Percentiles rank a stretch among this genome's conserved stretches.
Conservation (phyloP, 2,888 invertebrate species). For the Schizotus pectinicornis region DNA sequence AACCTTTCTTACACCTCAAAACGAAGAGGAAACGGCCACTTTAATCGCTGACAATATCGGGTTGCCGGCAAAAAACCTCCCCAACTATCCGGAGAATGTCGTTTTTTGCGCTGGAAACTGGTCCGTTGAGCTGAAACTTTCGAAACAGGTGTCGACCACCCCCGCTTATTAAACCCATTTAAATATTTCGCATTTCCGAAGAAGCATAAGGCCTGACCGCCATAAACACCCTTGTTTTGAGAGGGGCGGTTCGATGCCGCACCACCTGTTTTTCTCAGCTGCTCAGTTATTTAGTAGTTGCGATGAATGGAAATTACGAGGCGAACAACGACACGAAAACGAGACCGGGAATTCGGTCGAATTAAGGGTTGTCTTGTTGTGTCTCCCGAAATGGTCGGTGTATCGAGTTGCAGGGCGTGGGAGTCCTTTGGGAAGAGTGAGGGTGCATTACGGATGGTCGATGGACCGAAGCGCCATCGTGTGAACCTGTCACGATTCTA, state of each 20-base stretch:
- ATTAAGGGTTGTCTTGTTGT: neutral
- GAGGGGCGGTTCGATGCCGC: too few species aligned
- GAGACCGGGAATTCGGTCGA: neutral
- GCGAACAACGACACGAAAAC: neutral
- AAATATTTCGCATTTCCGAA: conserved; percentile 23
- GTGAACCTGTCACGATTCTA: conserved; percentile 19
- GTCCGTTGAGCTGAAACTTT: conserved; percentile 9
- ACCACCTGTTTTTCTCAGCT: too few species aligned
- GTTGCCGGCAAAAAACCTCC: too few species aligned
- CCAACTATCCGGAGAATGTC: neutral
- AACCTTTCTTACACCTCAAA: too few species aligned
- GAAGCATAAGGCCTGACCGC: neutral
- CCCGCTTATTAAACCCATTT: conserved; percentile 19
- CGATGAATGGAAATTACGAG: neutral
- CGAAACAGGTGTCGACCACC: conserved; percentile 25
- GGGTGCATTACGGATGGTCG: neutral
- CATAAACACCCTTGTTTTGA: too few species aligned
- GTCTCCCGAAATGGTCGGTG: neutral
- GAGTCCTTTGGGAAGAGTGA: neutral
- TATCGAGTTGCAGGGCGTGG: conserved; percentile 4
- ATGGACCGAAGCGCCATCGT: conserved; percentile 8
- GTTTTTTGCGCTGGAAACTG: conserved; percentile 10
- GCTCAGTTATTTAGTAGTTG: neutral
- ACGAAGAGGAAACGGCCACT: too few species aligned
- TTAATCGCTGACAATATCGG: too few species aligned